Evolutionary conservation across 2,113 vertebrate species (phyloP).

Genomic region (Etheostoma spectabile): DNA sequence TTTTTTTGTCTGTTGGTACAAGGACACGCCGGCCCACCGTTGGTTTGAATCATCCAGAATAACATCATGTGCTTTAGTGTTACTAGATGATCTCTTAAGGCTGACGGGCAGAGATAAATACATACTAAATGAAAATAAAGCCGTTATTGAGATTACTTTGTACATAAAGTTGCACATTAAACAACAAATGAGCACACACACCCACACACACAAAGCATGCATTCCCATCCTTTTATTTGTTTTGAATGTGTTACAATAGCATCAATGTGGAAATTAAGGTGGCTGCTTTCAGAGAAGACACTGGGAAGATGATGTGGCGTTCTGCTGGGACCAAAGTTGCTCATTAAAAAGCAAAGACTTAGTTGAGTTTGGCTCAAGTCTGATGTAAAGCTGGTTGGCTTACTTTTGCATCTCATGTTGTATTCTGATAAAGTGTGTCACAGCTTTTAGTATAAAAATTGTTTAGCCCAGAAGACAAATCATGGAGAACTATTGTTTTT

Average conservation of each 20-base stretch:
- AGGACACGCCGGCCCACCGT: not conserved
- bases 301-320: conserved; percentile 3
- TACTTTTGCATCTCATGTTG: conserved; percentile 26
- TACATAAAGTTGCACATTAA: not conserved
- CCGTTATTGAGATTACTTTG: not conserved
- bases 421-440: conserved; percentile 1
- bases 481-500: not conserved
- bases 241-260: conserved; percentile 73
- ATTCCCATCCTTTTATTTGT: conserved; percentile 78
- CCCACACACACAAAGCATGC: conserved; percentile 19
- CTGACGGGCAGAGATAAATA: not conserved
- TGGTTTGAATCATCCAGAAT: not conserved
- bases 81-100: not conserved
- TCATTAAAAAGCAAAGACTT: not conserved
- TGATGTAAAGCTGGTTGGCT: conserved; percentile 25
- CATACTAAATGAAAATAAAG: not conserved
- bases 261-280: conserved; percentile 47
- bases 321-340: conserved; percentile 3
- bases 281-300: conserved; percentile 10
- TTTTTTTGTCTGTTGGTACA: not conserved
- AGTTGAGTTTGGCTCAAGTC: conserved; percentile 16
- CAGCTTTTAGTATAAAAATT: conserved; percentile 13
- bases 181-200: conserved; percentile 13
- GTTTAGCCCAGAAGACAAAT: not conserved
- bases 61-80: not conserved